Evolutionary conservation across 1,140 invertebrate genomes (phyloP).

Genomic region (Calliphora vicina): DNA sequence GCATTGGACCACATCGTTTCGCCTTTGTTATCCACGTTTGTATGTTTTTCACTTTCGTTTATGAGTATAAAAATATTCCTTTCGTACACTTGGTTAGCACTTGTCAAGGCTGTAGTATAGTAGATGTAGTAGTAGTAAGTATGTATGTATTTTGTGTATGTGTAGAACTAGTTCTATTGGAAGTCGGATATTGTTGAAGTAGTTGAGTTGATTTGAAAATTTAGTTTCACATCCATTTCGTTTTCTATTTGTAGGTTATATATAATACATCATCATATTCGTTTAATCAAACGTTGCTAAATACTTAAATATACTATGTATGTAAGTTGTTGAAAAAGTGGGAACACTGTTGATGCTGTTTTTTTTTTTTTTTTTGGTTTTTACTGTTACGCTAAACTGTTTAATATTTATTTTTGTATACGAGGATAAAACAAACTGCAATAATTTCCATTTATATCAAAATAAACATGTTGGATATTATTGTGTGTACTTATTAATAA

Average conservation of each 20-base stretch:
- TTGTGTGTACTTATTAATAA: not conserved
- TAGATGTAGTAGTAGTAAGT: not conserved
- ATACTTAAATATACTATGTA: no score
- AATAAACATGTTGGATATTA: no score
- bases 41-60: slow-evolving; percentile 17
- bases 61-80: not conserved
- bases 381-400: no score
- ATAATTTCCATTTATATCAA: no score
- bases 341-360: no score
- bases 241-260: not conserved
- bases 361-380: no score
- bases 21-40: slow-evolving; percentile 57
- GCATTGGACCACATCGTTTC: slow-evolving; percentile 63
- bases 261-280: not conserved
- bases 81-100: slow-evolving; percentile 18
- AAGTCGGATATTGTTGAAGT: not conserved
- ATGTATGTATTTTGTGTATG: not conserved
- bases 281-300: not conserved
- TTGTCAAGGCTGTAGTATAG: not conserved
- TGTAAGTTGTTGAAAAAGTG: not conserved
- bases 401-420: no score
- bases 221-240: not conserved
- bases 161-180: not conserved
- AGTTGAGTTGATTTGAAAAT: slow-evolving; percentile 7
- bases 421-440: no score